Conservation (phyloP, 2,797 vertebrate species). For the Petrocephalus schoutedeni region DNA sequence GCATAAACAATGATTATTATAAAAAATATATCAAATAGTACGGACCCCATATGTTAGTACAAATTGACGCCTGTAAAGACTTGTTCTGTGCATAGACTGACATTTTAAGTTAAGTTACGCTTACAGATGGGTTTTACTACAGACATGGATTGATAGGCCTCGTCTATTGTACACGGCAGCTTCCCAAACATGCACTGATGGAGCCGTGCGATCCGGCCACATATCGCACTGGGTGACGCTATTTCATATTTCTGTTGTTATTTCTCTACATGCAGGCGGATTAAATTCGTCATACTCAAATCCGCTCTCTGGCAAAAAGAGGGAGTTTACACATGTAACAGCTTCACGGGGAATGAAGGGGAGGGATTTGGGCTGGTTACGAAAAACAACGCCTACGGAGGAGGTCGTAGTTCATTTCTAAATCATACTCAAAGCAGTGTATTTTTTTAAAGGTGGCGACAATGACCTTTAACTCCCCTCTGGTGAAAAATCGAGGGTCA, state of each 20-base stretch:
- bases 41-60: not conserved
- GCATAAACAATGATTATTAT: too few species aligned
- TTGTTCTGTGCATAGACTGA: not conserved
- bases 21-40: too few species aligned
- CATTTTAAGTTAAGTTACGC: not conserved
- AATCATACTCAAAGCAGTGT: slow-evolving; percentile 10
- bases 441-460: slow-evolving; percentile 34
- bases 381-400: not conserved
- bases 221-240: not conserved
- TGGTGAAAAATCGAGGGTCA: slow-evolving; percentile 56
- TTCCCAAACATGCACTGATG: not conserved
- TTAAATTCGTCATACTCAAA: slow-evolving; percentile 36
- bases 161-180: not conserved
- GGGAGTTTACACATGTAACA: slow-evolving; percentile 32
- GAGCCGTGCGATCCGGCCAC: not conserved
- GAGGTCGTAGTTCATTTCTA: not conserved
- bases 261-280: slow-evolving; percentile 36
- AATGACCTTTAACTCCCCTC: slow-evolving; percentile 49
- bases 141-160: not conserved
- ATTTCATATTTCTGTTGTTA: slow-evolving; percentile 24
- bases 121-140: not conserved
- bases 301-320: slow-evolving; percentile 44
- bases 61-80: not conserved
- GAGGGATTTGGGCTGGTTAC: not conserved
- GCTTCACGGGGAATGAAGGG: slow-evolving; percentile 33